A percentile compares a stretch with the other conserved stretches of the same genome.
phyloP scores from a whole-genome alignment of 2,113 vertebrate genomes.

The Ptyas mucosa region DNA sequence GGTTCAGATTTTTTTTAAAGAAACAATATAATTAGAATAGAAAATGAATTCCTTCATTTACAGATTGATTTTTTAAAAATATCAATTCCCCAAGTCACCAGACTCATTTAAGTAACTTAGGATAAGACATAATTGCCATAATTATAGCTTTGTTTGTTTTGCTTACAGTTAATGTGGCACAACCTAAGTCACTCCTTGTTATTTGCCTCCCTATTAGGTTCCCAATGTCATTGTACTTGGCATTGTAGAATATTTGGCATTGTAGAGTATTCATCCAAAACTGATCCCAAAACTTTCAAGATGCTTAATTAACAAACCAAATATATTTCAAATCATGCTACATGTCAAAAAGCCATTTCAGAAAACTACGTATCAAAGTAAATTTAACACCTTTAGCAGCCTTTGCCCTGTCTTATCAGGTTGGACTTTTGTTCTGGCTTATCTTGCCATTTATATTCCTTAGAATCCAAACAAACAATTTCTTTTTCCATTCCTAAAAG shows the following conservation, averaged over 20 bases:
- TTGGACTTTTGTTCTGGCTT: constrained; percentile 33
- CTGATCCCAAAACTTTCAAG: background rate
- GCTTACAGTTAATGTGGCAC: background rate
- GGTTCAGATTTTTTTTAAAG: background rate
- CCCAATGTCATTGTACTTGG: background rate
- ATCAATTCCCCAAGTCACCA: background rate
- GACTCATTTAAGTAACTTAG: background rate
- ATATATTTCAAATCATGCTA: background rate
- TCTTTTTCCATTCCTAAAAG: background rate
- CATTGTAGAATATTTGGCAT: background rate
- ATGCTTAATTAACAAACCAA: background rate
- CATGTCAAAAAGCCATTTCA: background rate
- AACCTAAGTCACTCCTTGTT: background rate
- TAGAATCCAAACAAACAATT: background rate
- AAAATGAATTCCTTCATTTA: background rate
- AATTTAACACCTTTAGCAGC: rapidly evolving
- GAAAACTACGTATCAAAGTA: background rate
- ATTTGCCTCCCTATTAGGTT: background rate
- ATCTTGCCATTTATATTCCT: constrained; percentile 4
- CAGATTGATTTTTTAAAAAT: background rate
- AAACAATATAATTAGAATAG: background rate
- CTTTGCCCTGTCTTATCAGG: constrained; percentile 24
- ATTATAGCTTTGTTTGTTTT: background rate
- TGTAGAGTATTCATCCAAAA: background rate
- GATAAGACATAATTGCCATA: background rate